These are phyloP conservation scores for Melipona beecheii DNA, from an alignment of 2,888 invertebrate genomes.

Conservation along the genomic window DNA sequence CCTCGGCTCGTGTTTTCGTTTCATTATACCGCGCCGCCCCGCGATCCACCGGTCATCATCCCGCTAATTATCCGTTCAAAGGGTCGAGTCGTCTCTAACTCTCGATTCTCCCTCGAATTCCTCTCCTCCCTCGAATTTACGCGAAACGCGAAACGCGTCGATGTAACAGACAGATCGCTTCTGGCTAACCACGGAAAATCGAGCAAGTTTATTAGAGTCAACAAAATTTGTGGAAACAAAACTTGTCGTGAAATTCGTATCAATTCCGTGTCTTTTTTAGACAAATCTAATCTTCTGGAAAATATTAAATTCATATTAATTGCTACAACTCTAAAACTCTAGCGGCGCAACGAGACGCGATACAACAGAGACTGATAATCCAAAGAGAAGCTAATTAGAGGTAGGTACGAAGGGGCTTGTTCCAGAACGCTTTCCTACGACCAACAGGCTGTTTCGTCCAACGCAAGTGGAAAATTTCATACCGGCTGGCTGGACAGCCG, in stretches of 20 bases:
- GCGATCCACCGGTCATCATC: conserved; percentile 70
- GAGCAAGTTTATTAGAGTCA: neutral
- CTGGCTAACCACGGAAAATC: neutral
- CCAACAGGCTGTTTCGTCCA: neutral
- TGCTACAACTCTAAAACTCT: neutral
- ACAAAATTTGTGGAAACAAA: no score
- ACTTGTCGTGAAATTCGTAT: no score
- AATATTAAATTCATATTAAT: no score
- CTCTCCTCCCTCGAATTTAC: neutral
- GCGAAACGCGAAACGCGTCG: neutral
- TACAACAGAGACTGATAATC: neutral
- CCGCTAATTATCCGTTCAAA: conserved; percentile 74
- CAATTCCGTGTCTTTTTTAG: no score
- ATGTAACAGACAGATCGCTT: no score
- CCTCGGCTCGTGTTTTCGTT: conserved; percentile 77
- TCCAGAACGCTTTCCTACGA: neutral
- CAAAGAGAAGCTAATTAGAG: neutral
- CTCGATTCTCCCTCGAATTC: neutral
- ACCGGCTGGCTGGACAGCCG: neutral
- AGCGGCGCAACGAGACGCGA: neutral
- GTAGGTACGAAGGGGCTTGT: neutral
- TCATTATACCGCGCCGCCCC: conserved; percentile 75
- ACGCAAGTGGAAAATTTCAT: neutral
- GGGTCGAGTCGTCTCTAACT: conserved; percentile 15
- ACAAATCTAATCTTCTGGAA: no score